These are phyloP conservation scores for Gephyroberyx darwinii DNA, from an alignment of 2,797 vertebrate genomes.

Conservation along the genomic window DNA sequence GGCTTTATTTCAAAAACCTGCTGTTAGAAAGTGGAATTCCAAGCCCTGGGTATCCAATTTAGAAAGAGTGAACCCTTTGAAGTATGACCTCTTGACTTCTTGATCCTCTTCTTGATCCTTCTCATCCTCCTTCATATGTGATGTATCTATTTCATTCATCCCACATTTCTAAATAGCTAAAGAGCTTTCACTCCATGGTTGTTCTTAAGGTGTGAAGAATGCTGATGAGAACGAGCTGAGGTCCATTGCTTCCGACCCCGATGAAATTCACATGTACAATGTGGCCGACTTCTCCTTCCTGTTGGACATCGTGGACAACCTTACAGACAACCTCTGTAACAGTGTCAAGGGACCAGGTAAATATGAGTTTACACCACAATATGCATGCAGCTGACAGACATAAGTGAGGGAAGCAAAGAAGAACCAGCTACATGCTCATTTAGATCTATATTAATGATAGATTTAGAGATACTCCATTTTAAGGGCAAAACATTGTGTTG, in stretches of 20 bases:
- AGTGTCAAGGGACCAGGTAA: constrained; percentile 96
- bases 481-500: background rate
- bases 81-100: background rate
- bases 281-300: constrained; percentile 96
- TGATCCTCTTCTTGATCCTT: background rate
- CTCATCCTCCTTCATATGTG: background rate
- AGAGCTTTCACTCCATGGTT: background rate
- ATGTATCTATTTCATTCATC: too few species aligned
- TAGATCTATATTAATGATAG: background rate
- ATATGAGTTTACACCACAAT: background rate
- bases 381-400: background rate
- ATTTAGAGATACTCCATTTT: background rate
- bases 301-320: constrained; percentile 89
- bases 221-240: constrained; percentile 95
- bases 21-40: background rate
- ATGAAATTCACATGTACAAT: constrained; percentile 92
- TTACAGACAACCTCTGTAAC: constrained; percentile 94
- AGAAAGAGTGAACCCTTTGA: background rate
- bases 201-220: constrained; percentile 93
- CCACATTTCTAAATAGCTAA: background rate
- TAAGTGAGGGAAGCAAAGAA: constrained; percentile 1
- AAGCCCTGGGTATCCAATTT: background rate
- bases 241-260: constrained; percentile 93
- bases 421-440: background rate
- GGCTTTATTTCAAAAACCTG: background rate